A percentile compares a stretch with the other conserved stretches of the same genome.
These are phyloP conservation scores for Saxidomus purpurata DNA, from an alignment of 1,140 invertebrate species.

Conservation along the genomic window DNA sequence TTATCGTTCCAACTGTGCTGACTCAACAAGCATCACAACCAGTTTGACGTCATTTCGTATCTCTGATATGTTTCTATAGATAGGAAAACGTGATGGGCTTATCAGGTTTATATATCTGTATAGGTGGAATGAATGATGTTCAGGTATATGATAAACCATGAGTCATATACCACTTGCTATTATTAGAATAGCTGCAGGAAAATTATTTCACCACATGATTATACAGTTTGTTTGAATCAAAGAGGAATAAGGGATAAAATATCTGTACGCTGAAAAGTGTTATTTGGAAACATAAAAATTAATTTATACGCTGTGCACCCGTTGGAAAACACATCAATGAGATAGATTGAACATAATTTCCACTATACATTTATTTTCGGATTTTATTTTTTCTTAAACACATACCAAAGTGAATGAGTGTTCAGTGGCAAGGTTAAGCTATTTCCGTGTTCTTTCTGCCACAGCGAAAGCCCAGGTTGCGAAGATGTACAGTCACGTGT, in stretches of 20 bases:
- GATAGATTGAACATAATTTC: too few relatives aligned
- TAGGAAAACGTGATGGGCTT: conserved; percentile 38
- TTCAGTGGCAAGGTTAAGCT: too few relatives aligned
- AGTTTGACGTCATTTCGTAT: conserved; percentile 20
- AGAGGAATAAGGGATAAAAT: not conserved
- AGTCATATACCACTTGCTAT: not conserved
- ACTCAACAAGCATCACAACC: not conserved
- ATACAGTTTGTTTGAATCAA: conserved; percentile 9
- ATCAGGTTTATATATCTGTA: conserved; percentile 9
- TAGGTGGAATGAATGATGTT: conserved; percentile 3
- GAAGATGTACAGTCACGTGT: too few relatives aligned
- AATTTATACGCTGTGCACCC: too few relatives aligned
- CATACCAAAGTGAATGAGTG: too few relatives aligned
- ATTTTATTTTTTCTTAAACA: too few relatives aligned
- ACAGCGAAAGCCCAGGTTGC: too few relatives aligned
- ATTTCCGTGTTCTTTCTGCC: too few relatives aligned
- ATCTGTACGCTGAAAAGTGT: too few relatives aligned
- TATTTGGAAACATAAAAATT: too few relatives aligned
- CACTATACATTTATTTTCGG: too few relatives aligned
- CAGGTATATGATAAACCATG: conserved; percentile 19
- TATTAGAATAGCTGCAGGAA: not conserved
- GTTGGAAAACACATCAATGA: too few relatives aligned
- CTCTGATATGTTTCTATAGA: conserved; percentile 3
- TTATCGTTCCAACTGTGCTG: not conserved
- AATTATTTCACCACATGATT: not conserved